Evolutionary conservation across 2,888 invertebrate species (phyloP), one percentile per base, ranked within the genome.

Genomic region (Penaeus monodon): DNA sequence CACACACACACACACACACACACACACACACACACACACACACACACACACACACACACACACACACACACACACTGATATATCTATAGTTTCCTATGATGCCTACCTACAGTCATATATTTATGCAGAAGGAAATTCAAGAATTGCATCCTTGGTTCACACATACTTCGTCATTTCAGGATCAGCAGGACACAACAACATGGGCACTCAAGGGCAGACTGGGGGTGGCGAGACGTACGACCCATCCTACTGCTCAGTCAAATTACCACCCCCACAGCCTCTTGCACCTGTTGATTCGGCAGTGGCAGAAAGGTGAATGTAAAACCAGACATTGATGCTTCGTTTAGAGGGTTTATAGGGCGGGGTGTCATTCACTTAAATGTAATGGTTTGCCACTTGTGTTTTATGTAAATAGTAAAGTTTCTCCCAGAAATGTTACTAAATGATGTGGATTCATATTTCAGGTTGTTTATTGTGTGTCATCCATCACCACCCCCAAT

Each of bases 401-500:
- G 24, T 76, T 14, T 65, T 38, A 6, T 44, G 20, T 4, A 22
- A 27, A 17, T n/a, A 76, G 24, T 76, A 7, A 0, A 38, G 33
- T 76, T 27, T 27, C 24, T 27, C 24, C 10, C 44, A 0, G 29
- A n/a, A 29, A 44, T 24, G 24, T 2, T 57, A 27, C 29, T 44
- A 76, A 29, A 24, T 22, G n/a, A 66, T 14, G 38, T 33, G 38
- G 17, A 12, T 63, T 77, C 33, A 76, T 49, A 27, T 82, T 83
- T 10, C 86, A 92, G 92, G 90, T 92, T 94, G 89, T 94, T 94
- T 91, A 93, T 94, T 87, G 94, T 94, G 27, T 93, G 94, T 90
- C 93, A 93, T 90, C 93, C 95, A 91, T 93, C 93, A 84, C 94
- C 97, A 76, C 96, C 97, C 24, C 95, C 96, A 1, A 93, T 95